phyloP scores from a whole-genome alignment of 2,797 vertebrate species.

The Benthosema pterotum region DNA sequence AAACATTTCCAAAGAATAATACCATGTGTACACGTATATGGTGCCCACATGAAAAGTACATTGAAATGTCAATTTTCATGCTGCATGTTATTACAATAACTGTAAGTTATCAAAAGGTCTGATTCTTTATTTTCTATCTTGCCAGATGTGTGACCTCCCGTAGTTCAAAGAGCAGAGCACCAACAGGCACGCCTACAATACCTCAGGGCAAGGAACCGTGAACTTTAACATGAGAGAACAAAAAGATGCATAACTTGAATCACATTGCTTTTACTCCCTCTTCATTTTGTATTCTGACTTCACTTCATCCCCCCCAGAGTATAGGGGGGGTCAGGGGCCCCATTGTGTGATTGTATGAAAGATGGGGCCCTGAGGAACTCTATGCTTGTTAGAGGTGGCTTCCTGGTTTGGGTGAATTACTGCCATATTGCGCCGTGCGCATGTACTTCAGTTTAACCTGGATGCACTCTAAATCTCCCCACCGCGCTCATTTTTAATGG shows the following conservation, averaged over 20 bases:
- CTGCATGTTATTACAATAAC: constrained; percentile 34
- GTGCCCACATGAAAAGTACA: background rate
- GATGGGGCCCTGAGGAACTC: constrained; percentile 61
- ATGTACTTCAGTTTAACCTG: constrained; percentile 52
- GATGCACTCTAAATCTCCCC: constrained; percentile 42
- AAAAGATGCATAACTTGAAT: constrained; percentile 48
- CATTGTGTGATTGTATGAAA: constrained; percentile 55
- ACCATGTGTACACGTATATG: background rate
- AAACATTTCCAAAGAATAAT: background rate
- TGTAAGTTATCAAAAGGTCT: constrained; percentile 7
- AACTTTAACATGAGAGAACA: constrained; percentile 48
- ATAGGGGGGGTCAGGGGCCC: constrained; percentile 22
- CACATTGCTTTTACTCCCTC: constrained; percentile 42
- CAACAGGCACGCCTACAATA: constrained; percentile 32
- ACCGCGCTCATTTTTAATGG: constrained; percentile 27
- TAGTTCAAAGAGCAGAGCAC: constrained; percentile 26
- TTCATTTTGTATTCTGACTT: constrained; percentile 66
- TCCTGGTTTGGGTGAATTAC: constrained; percentile 67
- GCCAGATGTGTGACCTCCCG: constrained; percentile 53
- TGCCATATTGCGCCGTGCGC: constrained; percentile 47
- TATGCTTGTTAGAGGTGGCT: constrained; percentile 46
- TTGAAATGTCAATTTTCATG: constrained; percentile 22
- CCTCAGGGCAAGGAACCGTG: constrained; percentile 40
- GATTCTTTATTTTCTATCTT: constrained; percentile 2
- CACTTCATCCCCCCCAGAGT: constrained; percentile 45